These are phyloP conservation scores for Coccyzus lansbergi DNA, from an alignment of 2,797 vertebrate species.

Conservation along the genomic window DNA sequence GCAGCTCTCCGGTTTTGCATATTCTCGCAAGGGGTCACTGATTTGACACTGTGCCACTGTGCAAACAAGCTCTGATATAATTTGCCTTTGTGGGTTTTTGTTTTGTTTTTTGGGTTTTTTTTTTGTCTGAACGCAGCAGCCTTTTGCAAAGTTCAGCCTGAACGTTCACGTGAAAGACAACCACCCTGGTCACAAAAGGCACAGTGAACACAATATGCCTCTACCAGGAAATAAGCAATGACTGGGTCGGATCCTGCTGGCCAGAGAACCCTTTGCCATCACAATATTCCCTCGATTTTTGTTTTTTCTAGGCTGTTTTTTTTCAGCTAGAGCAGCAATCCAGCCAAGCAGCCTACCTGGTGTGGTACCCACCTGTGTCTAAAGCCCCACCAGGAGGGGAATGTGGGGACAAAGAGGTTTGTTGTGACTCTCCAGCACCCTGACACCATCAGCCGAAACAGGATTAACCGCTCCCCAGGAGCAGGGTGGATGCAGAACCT, in stretches of 20 bases:
- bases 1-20: rapidly evolving
- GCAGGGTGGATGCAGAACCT: background rate
- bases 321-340: background rate
- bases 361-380: rapidly evolving
- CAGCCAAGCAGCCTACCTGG: background rate
- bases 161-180: background rate
- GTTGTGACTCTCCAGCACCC: background rate
- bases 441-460: background rate
- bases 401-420: background rate
- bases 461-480: background rate
- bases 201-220: background rate
- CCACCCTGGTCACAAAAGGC: background rate
- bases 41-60: rapidly evolving
- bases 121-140: background rate
- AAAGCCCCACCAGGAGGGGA: rapidly evolving
- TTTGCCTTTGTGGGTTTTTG: too few relatives aligned
- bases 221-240: background rate
- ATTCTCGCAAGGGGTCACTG: background rate
- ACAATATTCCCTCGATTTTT: background rate
- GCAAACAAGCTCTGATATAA: background rate
- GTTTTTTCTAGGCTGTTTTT: background rate
- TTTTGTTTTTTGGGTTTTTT: too few relatives aligned
- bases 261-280: rapidly evolving
- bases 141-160: background rate
- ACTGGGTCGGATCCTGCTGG: background rate